phyloP scores from a whole-genome alignment of 1,140 invertebrate species.

The Battus philenor region DNA sequence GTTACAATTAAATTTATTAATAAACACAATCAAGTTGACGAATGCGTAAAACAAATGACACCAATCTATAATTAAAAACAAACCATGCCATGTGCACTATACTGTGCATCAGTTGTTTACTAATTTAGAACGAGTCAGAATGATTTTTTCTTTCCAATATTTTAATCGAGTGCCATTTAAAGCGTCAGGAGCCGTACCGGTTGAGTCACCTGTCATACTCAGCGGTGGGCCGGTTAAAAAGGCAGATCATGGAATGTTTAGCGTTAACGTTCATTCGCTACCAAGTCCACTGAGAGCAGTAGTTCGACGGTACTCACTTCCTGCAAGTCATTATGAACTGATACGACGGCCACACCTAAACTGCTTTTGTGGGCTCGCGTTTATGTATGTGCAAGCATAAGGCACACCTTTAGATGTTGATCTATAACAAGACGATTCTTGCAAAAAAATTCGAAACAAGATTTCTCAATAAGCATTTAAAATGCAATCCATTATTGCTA shows the following conservation, averaged over 20 bases:
- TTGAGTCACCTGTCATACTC: constrained; percentile 49
- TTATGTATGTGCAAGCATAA: too few relatives aligned
- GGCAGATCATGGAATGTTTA: constrained; percentile 14
- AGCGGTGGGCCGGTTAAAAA: constrained; percentile 26
- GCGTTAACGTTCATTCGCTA: not conserved
- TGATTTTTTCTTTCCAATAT: constrained; percentile 33
- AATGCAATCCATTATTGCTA: too few relatives aligned
- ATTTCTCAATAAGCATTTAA: too few relatives aligned
- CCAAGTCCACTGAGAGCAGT: constrained; percentile 29
- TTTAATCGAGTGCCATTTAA: constrained; percentile 39
- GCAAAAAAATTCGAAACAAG: too few relatives aligned
- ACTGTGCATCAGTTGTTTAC: constrained; percentile 37
- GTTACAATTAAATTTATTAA: not conserved
- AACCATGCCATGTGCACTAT: constrained; percentile 23
- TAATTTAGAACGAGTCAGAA: constrained; percentile 41
- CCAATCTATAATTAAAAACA: not conserved
- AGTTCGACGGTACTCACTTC: constrained; percentile 29
- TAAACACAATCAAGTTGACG: not conserved
- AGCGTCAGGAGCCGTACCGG: constrained; percentile 36
- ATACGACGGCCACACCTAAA: not conserved
- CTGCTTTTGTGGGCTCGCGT: not conserved
- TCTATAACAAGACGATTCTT: too few relatives aligned
- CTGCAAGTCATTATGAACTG: constrained; percentile 23
- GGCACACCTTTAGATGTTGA: too few relatives aligned
- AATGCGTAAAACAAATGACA: constrained; percentile 5